A percentile compares a stretch with the other conserved stretches of the same genome.
phyloP scores from a whole-genome alignment of 92 coral and sea anemone genomes.

The Phenganax stokvisi region DNA sequence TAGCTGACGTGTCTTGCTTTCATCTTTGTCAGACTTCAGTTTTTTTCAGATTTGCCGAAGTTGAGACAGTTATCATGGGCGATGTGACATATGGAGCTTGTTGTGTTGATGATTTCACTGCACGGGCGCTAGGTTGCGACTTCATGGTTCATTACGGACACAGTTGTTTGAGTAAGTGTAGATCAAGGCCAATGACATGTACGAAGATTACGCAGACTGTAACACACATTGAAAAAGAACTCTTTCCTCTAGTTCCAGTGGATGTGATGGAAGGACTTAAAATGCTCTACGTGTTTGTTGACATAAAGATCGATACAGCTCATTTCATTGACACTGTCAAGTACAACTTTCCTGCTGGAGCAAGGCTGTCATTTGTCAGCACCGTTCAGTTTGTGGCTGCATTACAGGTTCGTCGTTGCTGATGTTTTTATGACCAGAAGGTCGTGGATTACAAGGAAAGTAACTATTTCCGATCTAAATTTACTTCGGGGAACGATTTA shows the following conservation, averaged over 20 bases:
- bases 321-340: conserved; percentile 80
- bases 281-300: conserved; percentile 95
- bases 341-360: conserved; percentile 64
- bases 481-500: too few relatives aligned
- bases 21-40: neutral
- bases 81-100: conserved; percentile 98
- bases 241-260: conserved; percentile 59
- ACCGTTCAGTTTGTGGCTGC: conserved; percentile 96
- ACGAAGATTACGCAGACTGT: too few relatives aligned
- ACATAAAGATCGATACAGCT: conserved; percentile 78
- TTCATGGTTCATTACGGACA: conserved; percentile 95
- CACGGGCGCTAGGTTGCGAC: conserved; percentile 86
- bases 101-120: conserved; percentile 91
- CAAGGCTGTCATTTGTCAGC: conserved; percentile 75
- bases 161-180: conserved; percentile 67
- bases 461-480: neutral
- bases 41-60: conserved; percentile 62
- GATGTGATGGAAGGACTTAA: conserved; percentile 84
- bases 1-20: neutral
- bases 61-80: conserved; percentile 95
- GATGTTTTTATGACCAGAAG: neutral
- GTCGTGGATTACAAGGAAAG: neutral
- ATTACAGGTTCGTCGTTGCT: conserved; percentile 60
- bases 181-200: too few relatives aligned
- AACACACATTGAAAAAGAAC: neutral